These are phyloP conservation scores for Lepilemur ruficaudatus DNA, from an alignment of 2,797 vertebrate genomes.

Conservation along the genomic window DNA sequence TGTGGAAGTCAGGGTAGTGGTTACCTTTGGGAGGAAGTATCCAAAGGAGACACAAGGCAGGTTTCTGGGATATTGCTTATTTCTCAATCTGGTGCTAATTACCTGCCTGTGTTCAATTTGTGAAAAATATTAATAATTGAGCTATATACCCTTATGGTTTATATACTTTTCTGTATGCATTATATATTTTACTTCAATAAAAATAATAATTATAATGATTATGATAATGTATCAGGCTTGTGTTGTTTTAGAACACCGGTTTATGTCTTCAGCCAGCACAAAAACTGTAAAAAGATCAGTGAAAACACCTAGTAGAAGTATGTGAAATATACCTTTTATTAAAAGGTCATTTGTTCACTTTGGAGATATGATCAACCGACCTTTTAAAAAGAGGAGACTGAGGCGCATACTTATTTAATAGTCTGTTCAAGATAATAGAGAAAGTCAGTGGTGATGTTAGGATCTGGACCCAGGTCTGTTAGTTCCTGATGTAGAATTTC, in stretches of 20 bases:
- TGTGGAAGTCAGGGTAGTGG: not conserved
- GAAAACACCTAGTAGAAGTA: not conserved
- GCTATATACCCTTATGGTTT: not conserved
- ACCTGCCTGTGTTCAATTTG: not conserved
- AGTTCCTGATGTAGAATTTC: not conserved
- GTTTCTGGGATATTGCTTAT: not conserved
- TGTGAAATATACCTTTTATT: not conserved
- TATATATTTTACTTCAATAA: not conserved
- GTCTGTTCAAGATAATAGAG: not conserved
- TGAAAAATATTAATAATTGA: not conserved
- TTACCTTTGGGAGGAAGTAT: not conserved
- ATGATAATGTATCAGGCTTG: not conserved
- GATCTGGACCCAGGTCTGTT: not conserved
- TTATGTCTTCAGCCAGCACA: not conserved
- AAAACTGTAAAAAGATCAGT: not conserved
- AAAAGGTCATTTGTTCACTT: not conserved
- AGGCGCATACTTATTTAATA: not conserved
- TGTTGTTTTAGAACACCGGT: not conserved
- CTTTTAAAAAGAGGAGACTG: not conserved
- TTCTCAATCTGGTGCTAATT: not conserved
- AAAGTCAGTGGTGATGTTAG: constrained; percentile 13
- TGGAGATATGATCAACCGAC: not conserved
- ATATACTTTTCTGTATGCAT: not conserved
- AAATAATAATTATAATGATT: not conserved
- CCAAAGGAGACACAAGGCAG: not conserved